Evolutionary conservation across 2,888 invertebrate species (phyloP).

Genomic region (Scrobipalpa costella): DNA sequence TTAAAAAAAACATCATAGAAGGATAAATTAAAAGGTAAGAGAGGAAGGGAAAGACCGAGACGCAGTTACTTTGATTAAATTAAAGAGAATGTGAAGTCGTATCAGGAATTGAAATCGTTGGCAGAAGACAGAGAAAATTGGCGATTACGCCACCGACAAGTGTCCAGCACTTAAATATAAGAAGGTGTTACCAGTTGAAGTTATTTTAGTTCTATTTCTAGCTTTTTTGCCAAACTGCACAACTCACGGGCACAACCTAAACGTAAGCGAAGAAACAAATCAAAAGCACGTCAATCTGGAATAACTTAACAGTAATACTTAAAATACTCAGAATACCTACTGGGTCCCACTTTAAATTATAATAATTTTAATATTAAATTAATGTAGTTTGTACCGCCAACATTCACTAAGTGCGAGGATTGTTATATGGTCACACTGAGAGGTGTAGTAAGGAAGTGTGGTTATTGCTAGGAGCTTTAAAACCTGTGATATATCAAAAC

Average conservation of each 20-base stretch:
- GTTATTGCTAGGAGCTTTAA: slow-evolving; percentile 27
- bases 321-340: slow-evolving; percentile 71
- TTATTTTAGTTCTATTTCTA: too few relatives aligned
- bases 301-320: slow-evolving; percentile 76
- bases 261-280: slow-evolving; percentile 48
- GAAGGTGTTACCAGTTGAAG: too few relatives aligned
- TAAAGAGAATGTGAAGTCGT: too few relatives aligned
- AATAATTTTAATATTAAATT: slow-evolving; percentile 56
- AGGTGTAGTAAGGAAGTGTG: slow-evolving; percentile 34
- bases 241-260: slow-evolving; percentile 31
- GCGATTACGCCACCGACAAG: too few relatives aligned
- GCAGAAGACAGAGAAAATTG: too few relatives aligned
- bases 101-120: too few relatives aligned
- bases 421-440: slow-evolving; percentile 54
- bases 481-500: background rate
- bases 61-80: too few relatives aligned
- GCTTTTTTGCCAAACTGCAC: too few relatives aligned
- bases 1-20: too few relatives aligned
- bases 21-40: too few relatives aligned
- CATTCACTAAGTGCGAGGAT: slow-evolving; percentile 68
- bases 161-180: too few relatives aligned
- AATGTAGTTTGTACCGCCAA: slow-evolving; percentile 69
- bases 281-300: slow-evolving; percentile 70
- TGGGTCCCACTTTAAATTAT: slow-evolving; percentile 72
- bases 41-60: too few relatives aligned